Base-by-base conservation (phyloP, 2,888 invertebrate species). In the Pseudococcus longispinus region DNA sequence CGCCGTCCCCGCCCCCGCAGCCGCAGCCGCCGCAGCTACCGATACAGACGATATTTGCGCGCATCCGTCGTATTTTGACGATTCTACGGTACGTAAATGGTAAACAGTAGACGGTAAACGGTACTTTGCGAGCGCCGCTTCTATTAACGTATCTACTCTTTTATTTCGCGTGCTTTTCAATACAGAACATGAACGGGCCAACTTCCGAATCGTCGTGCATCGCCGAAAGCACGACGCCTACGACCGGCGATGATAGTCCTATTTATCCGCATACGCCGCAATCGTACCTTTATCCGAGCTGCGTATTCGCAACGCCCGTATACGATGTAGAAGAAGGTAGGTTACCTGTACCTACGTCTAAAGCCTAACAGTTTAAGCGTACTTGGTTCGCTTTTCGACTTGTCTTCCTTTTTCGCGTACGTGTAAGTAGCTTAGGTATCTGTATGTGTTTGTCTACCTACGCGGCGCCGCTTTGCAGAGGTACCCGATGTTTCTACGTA, bases 241-340 rank as follows among this genome's bases (percentile, higher is more conserved):
- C 87, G 89, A 89, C 37, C 90, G 87, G 23, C 87, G 87, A 18
- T 15, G 23, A 51, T 51, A 0, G 15, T 46, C 44, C 55, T 0
- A n/a, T 1, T 20, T 11, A 6, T 60, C 2, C 23, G 60, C 60
- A 8, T 23, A 20, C n/a, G 60, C 13, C 23, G 20, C 23, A 60
- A 87, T 87, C 89, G 42, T 92, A 92, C 89, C 89, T 92, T 89
- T 92, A 92, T 88, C 92, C 92, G n/a, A 92, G 92, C 84, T 92
- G 91, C 89, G 91, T 92, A 91, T 92, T 92, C 89, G 92, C 92
- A 6, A 91, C 92, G 51, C 91, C 92, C 46, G 89, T 92, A 89
- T 91, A 92, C 90, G 92, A 92, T 90, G 90, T 91, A 88, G 92
- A 92, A 89, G 92, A 92, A 92, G 90, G 91, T 90, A 60, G 32